A percentile compares a stretch with the other conserved stretches of the same genome.
Conservation (phyloP, 2,113 vertebrate genomes). For the Triplophysa tibetana region DNA sequence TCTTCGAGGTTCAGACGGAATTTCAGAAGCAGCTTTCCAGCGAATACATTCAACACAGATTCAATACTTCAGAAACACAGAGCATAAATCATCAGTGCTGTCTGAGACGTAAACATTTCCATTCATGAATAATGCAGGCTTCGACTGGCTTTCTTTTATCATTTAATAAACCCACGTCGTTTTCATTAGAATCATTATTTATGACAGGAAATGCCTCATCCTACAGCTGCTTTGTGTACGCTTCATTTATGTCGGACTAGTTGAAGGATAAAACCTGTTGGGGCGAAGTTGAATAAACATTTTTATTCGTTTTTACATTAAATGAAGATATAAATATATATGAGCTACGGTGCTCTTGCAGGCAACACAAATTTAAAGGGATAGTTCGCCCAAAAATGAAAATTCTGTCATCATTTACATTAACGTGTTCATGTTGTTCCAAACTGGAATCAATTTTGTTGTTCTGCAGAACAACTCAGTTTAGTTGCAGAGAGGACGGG, state of each 20-base stretch:
- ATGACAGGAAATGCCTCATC: conserved; percentile 1
- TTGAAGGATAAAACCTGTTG: not conserved
- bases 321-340: too few species aligned
- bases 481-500: too few species aligned
- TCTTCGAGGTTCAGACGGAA: not conserved
- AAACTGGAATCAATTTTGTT: too few species aligned
- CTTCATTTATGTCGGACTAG: not conserved
- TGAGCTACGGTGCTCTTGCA: too few species aligned
- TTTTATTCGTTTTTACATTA: too few species aligned
- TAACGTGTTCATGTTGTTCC: too few species aligned
- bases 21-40: conserved; percentile 11
- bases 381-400: too few species aligned
- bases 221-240: not conserved
- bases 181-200: not conserved
- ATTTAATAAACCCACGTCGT: not conserved
- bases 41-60: conserved; percentile 9
- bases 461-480: too few species aligned
- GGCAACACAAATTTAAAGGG: too few species aligned
- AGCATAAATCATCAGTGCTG: conserved; percentile 36
- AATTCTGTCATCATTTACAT: too few species aligned
- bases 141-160: conserved; percentile 10
- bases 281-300: not conserved
- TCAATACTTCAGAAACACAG: conserved; percentile 22
- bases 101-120: conserved; percentile 15
- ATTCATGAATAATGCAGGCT: conserved; percentile 23